Evolutionary conservation across 2,113 vertebrate species (phyloP).

Genomic region (Percopsis transmontana): DNA sequence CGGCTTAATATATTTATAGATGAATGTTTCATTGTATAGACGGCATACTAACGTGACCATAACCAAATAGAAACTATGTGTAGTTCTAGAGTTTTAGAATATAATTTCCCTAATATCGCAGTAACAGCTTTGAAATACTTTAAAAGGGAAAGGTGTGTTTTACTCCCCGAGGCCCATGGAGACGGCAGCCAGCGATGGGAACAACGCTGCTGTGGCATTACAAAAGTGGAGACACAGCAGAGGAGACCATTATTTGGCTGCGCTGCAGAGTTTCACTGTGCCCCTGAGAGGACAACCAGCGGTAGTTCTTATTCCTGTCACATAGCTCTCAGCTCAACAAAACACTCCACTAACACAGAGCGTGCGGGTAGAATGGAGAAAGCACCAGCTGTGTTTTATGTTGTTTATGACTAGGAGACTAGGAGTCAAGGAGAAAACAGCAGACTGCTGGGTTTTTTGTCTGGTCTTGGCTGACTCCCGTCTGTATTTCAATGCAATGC

Average conservation of each 20-base stretch:
- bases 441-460: not conserved
- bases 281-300: conserved; percentile 34
- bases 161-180: conserved; percentile 8
- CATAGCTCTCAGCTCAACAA: conserved; percentile 41
- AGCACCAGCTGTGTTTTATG: conserved; percentile 1
- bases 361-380: not conserved
- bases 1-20: too few relatives aligned
- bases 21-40: too few relatives aligned
- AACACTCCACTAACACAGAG: conserved; percentile 30
- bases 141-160: conserved; percentile 11
- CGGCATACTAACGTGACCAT: too few relatives aligned
- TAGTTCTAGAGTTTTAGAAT: too few relatives aligned
- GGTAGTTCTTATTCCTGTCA: conserved; percentile 65
- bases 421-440: conserved; percentile 16
- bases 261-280: conserved; percentile 48
- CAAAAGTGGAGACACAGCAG: conserved; percentile 27
- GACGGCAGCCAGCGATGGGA: conserved; percentile 30
- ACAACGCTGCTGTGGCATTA: conserved; percentile 34
- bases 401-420: conserved; percentile 26
- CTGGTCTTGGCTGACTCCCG: too few relatives aligned
- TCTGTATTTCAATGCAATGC: too few relatives aligned
- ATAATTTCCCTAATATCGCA: too few relatives aligned
- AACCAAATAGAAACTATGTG: too few relatives aligned
- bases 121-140: conserved; percentile 1
- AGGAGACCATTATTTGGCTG: conserved; percentile 57